Percentiles rank a stretch among this genome's conserved stretches.
Evolutionary conservation across 1,140 invertebrate species (phyloP).

Genomic region (Caligus rogercresseyi): DNA sequence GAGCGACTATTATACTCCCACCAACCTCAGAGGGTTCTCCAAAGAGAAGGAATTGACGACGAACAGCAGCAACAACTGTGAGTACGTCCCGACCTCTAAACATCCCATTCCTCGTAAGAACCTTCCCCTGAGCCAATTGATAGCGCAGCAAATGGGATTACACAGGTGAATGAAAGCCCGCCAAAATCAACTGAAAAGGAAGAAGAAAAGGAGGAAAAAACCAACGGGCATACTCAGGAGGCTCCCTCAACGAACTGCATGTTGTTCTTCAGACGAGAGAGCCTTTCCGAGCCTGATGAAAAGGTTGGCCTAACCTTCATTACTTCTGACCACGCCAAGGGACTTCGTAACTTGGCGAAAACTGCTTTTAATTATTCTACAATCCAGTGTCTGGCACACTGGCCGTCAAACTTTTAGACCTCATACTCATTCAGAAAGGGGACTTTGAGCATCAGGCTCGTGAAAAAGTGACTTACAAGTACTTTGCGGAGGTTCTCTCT

Average conservation of each 20-base stretch:
- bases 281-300: constrained; percentile 28
- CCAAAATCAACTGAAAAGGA: background rate
- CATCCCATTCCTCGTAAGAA: background rate
- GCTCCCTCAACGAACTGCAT: too few species aligned
- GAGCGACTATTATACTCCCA: background rate
- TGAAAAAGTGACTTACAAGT: background rate
- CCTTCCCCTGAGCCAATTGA: background rate
- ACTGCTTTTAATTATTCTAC: constrained; percentile 33
- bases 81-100: background rate
- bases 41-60: background rate
- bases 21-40: background rate
- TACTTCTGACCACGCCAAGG: constrained; percentile 80
- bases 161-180: background rate
- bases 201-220: background rate
- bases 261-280: background rate
- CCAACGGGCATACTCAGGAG: background rate
- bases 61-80: too few species aligned
- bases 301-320: constrained; percentile 65
- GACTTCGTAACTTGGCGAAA: constrained; percentile 35
- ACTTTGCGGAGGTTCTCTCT: background rate
- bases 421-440: background rate
- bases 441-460: background rate
- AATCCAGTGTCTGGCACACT: constrained; percentile 28
- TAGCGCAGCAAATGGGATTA: background rate
- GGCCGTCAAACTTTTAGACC: constrained; percentile 21